Evolutionary conservation across 2,797 vertebrate species (phyloP).

Genomic region (Chaetodon trifasciatus): DNA sequence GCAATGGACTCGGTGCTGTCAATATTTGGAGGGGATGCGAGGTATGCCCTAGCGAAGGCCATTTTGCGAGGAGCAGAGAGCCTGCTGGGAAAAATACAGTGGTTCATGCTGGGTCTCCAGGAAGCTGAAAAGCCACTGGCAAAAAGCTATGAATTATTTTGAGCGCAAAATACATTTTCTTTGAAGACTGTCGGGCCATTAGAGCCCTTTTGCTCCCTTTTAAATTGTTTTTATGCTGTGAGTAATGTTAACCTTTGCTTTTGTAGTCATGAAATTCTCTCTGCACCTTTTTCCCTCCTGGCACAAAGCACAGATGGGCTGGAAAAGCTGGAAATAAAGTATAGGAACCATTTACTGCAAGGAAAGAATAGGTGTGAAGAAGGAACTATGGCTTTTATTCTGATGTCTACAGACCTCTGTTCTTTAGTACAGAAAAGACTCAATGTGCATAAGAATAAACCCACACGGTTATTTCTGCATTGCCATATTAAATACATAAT

Average conservation of each 20-base stretch:
- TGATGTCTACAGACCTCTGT: constrained; percentile 40
- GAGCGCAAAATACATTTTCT: constrained; percentile 90
- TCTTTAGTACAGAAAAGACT: constrained; percentile 33
- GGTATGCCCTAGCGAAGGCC: constrained; percentile 82
- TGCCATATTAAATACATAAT: constrained; percentile 9
- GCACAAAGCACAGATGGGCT: constrained; percentile 82
- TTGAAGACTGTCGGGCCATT: constrained; percentile 87
- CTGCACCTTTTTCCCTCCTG: constrained; percentile 78
- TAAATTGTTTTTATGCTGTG: constrained; percentile 89
- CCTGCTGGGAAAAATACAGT: constrained; percentile 90
- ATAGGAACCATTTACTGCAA: constrained; percentile 80
- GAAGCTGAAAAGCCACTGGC: constrained; percentile 87
- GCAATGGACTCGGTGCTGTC: constrained; percentile 82
- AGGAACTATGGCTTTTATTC: constrained; percentile 65
- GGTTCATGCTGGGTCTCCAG: constrained; percentile 87
- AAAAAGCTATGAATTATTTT: constrained; percentile 91
- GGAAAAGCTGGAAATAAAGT: constrained; percentile 80
- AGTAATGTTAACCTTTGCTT: constrained; percentile 90
- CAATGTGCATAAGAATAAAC: constrained; percentile 38
- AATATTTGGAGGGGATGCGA: constrained; percentile 86
- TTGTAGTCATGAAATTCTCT: constrained; percentile 87
- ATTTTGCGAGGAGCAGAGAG: constrained; percentile 84
- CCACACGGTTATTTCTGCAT: background rate
- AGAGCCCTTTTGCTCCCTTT: constrained; percentile 88
- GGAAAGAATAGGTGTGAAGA: constrained; percentile 68